Conservation (phyloP, 2,888 invertebrate genomes). For the Coleophora deauratella region DNA sequence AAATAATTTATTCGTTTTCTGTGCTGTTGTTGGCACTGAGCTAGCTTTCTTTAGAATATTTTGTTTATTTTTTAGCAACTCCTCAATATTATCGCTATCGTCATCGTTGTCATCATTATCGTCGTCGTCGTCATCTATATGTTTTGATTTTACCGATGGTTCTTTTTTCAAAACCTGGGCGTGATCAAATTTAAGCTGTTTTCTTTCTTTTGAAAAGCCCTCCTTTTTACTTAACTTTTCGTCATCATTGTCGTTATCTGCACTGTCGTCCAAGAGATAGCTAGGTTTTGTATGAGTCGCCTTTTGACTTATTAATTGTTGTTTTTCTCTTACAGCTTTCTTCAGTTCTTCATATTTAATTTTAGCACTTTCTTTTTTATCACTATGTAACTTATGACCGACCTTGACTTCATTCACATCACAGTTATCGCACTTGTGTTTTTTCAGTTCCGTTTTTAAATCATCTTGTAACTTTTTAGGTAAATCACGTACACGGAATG, state of each 20-base stretch:
- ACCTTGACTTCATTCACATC: constrained; percentile 47
- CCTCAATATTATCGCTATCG: background rate
- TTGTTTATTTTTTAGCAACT: background rate
- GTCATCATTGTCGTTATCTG: constrained; percentile 34
- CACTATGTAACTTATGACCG: constrained; percentile 44
- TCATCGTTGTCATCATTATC: constrained; percentile 18
- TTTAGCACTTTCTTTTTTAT: constrained; percentile 53
- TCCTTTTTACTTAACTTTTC: constrained; percentile 21
- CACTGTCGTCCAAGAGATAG: constrained; percentile 30
- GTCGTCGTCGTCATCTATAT: constrained; percentile 18
- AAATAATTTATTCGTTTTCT: constrained; percentile 2
- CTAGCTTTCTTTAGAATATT: too few species aligned
- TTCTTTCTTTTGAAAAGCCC: constrained; percentile 23
- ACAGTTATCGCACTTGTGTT: constrained; percentile 58
- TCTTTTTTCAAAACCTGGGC: constrained; percentile 16
- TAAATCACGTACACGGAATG: constrained; percentile 68
- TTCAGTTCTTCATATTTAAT: constrained; percentile 42
- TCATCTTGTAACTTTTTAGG: constrained; percentile 44
- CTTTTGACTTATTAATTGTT: constrained; percentile 34
- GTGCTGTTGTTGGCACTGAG: background rate
- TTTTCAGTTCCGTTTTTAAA: constrained; percentile 31
- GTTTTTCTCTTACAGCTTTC: constrained; percentile 41
- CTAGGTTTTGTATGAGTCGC: constrained; percentile 25
- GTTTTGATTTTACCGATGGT: constrained; percentile 5
- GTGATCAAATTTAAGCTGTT: constrained; percentile 16